Evolutionary conservation across 2,113 vertebrate species (phyloP).

Genomic region (Chloebia gouldiae): DNA sequence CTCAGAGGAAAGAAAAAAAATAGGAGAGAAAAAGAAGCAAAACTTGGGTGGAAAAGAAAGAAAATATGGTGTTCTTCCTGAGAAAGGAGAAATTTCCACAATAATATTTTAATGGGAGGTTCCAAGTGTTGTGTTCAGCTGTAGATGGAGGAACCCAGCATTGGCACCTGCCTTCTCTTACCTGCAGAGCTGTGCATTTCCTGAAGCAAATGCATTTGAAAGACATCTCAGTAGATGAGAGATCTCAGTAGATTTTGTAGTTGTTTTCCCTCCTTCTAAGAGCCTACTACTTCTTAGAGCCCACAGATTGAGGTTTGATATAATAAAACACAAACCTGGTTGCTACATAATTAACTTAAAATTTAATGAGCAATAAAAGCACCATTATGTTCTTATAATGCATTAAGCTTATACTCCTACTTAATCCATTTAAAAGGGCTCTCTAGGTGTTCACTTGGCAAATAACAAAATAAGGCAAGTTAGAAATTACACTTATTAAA

Average conservation of each 20-base stretch:
- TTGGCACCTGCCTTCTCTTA: background rate
- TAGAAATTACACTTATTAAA: conserved; percentile 57
- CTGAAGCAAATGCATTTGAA: background rate
- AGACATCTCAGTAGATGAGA: background rate
- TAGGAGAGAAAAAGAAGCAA: accelerated
- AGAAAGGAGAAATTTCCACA: background rate
- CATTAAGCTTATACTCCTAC: conserved; percentile 35
- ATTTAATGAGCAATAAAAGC: conserved; percentile 73
- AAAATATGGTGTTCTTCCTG: background rate
- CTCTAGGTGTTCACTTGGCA: conserved; percentile 20
- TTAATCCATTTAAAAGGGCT: conserved; percentile 51
- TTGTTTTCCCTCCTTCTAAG: background rate
- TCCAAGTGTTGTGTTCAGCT: background rate
- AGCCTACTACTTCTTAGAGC: background rate
- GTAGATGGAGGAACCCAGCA: background rate
- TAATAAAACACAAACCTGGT: conserved; percentile 42
- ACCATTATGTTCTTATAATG: conserved; percentile 63
- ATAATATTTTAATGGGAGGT: background rate
- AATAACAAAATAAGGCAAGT: background rate
- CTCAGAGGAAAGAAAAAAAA: background rate
- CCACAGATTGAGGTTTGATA: background rate
- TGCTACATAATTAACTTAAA: conserved; percentile 71
- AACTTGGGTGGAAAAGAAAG: background rate
- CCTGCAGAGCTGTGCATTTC: background rate
- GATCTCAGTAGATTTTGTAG: background rate